phyloP scores from a whole-genome alignment of 2,888 invertebrate species.

The Gisinianus flammeolus region DNA sequence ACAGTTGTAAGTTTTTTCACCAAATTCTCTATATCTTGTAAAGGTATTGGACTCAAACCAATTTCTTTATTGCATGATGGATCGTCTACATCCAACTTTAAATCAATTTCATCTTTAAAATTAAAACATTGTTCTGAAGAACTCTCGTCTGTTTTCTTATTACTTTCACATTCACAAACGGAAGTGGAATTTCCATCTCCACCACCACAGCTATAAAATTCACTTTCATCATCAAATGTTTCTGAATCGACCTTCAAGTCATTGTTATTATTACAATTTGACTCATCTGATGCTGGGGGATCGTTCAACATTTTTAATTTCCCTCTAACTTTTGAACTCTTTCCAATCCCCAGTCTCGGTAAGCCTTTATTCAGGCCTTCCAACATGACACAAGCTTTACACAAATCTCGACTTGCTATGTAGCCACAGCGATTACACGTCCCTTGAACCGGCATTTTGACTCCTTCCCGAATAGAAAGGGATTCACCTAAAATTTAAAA shows the following conservation, averaged over 20 bases:
- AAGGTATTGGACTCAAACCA: not conserved
- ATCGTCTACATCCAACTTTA: not conserved
- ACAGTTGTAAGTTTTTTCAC: conserved; percentile 2
- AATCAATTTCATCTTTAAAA: conserved; percentile 9
- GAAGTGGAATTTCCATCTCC: not conserved
- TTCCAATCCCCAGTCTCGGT: conserved; percentile 88
- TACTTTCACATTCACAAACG: conserved; percentile 5
- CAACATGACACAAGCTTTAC: conserved; percentile 94
- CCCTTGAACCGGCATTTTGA: conserved; percentile 80
- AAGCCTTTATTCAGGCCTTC: conserved; percentile 94
- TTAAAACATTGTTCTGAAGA: not conserved
- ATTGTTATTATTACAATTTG: not conserved
- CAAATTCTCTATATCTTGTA: conserved; percentile 36
- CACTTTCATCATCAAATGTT: not conserved
- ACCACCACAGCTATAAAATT: conserved; percentile 20
- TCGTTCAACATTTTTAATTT: conserved; percentile 39
- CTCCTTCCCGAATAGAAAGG: conserved; percentile 78
- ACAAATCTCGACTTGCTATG: conserved; percentile 85
- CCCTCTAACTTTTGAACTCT: conserved; percentile 65
- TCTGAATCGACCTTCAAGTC: not conserved
- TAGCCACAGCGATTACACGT: conserved; percentile 85
- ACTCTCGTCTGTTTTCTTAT: not conserved
- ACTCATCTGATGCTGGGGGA: not conserved
- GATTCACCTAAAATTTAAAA: conserved; percentile 73
- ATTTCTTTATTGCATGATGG: not conserved